Base-by-base conservation (phyloP, 2,113 vertebrate species). In the Ascaphus truei region DNA sequence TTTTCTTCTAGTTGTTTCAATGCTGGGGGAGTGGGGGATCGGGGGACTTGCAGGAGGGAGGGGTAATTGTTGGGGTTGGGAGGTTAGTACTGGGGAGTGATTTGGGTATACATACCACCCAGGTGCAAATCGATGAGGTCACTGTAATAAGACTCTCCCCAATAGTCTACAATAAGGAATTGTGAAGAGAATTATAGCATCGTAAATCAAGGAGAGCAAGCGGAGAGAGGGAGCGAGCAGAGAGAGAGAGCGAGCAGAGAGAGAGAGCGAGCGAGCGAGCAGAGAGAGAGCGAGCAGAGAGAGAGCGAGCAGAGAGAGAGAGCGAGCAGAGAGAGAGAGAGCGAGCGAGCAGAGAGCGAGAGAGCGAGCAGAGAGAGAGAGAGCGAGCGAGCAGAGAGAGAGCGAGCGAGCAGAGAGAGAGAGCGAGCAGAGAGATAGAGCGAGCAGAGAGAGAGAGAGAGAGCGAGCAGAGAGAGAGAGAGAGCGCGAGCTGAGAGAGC, bases 91-190 rank as follows among this genome's bases (percentile, higher is more conserved):
- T 89, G 91, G 92, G 86, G 80, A 89, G 86, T 91, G 92, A 79
- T 62, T 91, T 90, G 84, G 91, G 93, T 89, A 98, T 99, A 99
- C 96, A 94, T 98, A 99, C 96, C 97, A 94, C 96, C 96, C 93
- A 98, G 96, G 85, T 98, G 97, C 93, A 99, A 94, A 95, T 98
- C 97, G 95, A 98, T 95, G 97, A 98, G 93, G 93, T 95, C 97
- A 96, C 92, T 98, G 96, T 98, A 98, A 99, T 96, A 96, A 96
- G 96, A 98, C 89, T 99, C 97, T 95, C 97, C 97, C 96, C 97
- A 99, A 96, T 98, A 99, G 96, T 98, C 97, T 98, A 98, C 86
- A 98, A 98, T 79, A 94, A 95, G 96, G 94, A 96, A 95, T 94
- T 76, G 94, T 95, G 94, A 91, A 98, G 88, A 96, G 81, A 88